Percentiles rank a stretch among this genome's conserved stretches.
These are phyloP conservation scores for Coreius guichenoti DNA, from an alignment of 2,797 vertebrate species.

Conservation along the genomic window DNA sequence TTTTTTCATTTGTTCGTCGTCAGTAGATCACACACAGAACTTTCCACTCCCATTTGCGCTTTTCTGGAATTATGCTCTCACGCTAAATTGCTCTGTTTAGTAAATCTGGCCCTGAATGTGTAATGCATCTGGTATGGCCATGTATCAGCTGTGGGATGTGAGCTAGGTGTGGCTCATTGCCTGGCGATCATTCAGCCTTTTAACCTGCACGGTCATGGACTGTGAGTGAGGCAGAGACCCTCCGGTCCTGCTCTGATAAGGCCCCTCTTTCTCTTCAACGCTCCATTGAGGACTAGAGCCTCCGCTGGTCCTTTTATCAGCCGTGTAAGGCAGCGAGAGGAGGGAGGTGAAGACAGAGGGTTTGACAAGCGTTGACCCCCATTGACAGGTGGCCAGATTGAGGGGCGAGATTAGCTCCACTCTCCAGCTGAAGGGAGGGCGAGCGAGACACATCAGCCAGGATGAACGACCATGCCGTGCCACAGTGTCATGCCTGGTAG, in stretches of 20 bases:
- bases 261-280: constrained; percentile 25
- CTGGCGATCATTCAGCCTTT: constrained; percentile 36
- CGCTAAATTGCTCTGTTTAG: too few relatives aligned
- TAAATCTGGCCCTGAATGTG: background rate
- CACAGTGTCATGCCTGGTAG: constrained; percentile 49
- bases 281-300: constrained; percentile 25
- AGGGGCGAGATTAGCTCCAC: constrained; percentile 59
- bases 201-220: constrained; percentile 35
- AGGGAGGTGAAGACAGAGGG: constrained; percentile 40
- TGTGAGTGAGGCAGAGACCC: constrained; percentile 36
- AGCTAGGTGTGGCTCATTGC: constrained; percentile 23
- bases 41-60: background rate
- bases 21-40: too few relatives aligned
- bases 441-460: constrained; percentile 38
- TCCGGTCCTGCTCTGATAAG: constrained; percentile 31
- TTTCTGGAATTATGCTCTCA: too few relatives aligned
- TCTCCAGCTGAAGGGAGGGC: constrained; percentile 38
- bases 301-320: constrained; percentile 56
- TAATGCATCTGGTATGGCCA: background rate
- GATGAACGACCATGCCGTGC: constrained; percentile 38
- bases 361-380: constrained; percentile 58
- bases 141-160: constrained; percentile 10
- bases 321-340: constrained; percentile 29
- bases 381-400: constrained; percentile 59
- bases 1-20: too few relatives aligned